These are phyloP conservation scores for Harpagifer antarcticus DNA, from an alignment of 2,797 vertebrate species.

Conservation along the genomic window DNA sequence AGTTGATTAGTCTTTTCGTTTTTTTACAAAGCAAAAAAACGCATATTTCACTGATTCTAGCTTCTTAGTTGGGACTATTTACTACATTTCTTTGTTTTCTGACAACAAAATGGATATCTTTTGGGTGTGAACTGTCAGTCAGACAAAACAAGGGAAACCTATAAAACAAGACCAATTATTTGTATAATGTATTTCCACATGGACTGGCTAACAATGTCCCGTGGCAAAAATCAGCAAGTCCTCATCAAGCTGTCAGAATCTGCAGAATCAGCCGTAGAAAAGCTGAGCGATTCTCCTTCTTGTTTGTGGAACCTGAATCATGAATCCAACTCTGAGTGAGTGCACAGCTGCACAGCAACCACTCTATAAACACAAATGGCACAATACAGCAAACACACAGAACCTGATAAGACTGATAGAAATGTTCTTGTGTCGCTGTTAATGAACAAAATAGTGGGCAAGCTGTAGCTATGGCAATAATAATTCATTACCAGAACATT, in stretches of 20 bases:
- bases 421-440: constrained; percentile 25
- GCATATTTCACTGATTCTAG: neutral
- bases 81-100: neutral
- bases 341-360: constrained; percentile 61
- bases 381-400: constrained; percentile 30
- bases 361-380: constrained; percentile 35
- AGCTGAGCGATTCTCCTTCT: neutral
- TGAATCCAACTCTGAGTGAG: constrained; percentile 23
- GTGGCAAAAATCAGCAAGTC: neutral
- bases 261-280: neutral
- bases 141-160: neutral
- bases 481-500: constrained; percentile 14
- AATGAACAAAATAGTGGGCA: constrained; percentile 21
- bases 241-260: neutral
- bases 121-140: neutral
- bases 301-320: constrained; percentile 15
- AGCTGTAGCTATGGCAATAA: constrained; percentile 20
- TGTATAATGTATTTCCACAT: neutral
- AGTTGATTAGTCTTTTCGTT: no score
- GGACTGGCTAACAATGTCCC: neutral
- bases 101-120: neutral
- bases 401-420: constrained; percentile 43
- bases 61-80: neutral
- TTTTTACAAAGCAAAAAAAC: neutral
- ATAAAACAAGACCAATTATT: neutral